Percentiles rank a stretch among this genome's conserved stretches.
phyloP scores from a whole-genome alignment of 23 tunicate genomes.

The Ciona savignyi region DNA sequence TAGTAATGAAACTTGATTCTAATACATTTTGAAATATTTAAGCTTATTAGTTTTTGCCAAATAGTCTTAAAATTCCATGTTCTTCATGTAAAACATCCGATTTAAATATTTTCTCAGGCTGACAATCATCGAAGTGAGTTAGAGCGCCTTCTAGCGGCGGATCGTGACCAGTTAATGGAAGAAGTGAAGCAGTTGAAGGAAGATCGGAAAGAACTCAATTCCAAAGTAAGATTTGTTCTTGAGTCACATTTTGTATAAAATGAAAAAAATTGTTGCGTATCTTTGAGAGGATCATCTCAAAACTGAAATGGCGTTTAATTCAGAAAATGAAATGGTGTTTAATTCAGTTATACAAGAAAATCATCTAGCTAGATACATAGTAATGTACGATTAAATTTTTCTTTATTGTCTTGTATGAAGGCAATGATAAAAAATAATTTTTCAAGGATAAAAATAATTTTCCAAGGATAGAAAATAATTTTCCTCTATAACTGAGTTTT shows the following conservation, averaged over 20 bases:
- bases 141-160: conserved; percentile 68
- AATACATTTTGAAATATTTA: too few species aligned
- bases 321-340: neutral
- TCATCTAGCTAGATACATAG: neutral
- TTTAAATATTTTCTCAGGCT: conserved; percentile 29
- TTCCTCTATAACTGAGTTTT: too few species aligned
- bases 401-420: too few species aligned
- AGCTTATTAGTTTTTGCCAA: neutral
- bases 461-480: too few species aligned
- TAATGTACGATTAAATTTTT: neutral
- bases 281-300: neutral
- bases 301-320: too few species aligned
- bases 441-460: too few species aligned
- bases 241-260: neutral
- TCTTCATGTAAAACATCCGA: neutral
- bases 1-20: too few species aligned
- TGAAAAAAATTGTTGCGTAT: neutral
- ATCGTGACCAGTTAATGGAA: conserved; percentile 53
- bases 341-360: too few species aligned
- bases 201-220: conserved; percentile 51
- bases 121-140: conserved; percentile 60
- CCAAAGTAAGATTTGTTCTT: conserved; percentile 15
- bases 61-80: neutral
- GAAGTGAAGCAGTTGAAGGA: conserved; percentile 46
- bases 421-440: too few species aligned